Base-by-base conservation (phyloP, 1,140 invertebrate genomes). In the Chionoecetes opilio region DNA sequence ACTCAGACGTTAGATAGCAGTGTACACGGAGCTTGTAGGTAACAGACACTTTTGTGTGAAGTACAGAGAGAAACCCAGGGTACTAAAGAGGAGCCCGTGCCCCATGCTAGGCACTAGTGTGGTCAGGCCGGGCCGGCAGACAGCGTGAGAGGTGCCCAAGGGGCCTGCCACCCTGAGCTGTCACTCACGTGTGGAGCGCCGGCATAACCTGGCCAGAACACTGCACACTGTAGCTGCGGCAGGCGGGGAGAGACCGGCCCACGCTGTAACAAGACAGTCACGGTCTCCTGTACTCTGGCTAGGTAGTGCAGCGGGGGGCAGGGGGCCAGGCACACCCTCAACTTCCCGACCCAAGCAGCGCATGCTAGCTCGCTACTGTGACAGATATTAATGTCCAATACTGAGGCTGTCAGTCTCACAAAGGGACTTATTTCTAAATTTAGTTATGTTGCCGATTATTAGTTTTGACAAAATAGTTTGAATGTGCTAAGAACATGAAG, bases 141-240 rank as follows among this genome's bases (percentile, higher is more conserved):
- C 93, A 93, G 93, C 93, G 46, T 46, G 32, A 82, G 86, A 89
- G 88, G 53, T 90, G 82, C 88, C 86, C 75, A 38, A 88, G 88
- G 38, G 87, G 63, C 82, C 38, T 94, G 93, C 34, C 63, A 75
- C 63, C 35, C 53, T 87, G 75, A 53, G 82, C 53, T 82, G 86
- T 21, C 63, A 96, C 96, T 96, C 96, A 96, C 96, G 87, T 95
- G 92, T 75, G 96, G 96, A 94, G 91, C 85, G 82, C n/a, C 82
- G 84, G 75, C 94, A 84, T 86, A 63, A 85, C 94, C 94, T 41
- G 96, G 96, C 96, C 96, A 96, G 90, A 94, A 95, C 53, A 96
- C 96, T 31, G 96, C 96, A 92, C 95, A 96, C 94, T 96, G 94
- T 93, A 96, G 91, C 92, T 95, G 95, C 84, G 95, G 96, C 95